A percentile compares a stretch with the other conserved stretches of the same genome.
These are phyloP conservation scores for Passer montanus DNA, from an alignment of 2,113 vertebrate genomes.

Conservation along the genomic window DNA sequence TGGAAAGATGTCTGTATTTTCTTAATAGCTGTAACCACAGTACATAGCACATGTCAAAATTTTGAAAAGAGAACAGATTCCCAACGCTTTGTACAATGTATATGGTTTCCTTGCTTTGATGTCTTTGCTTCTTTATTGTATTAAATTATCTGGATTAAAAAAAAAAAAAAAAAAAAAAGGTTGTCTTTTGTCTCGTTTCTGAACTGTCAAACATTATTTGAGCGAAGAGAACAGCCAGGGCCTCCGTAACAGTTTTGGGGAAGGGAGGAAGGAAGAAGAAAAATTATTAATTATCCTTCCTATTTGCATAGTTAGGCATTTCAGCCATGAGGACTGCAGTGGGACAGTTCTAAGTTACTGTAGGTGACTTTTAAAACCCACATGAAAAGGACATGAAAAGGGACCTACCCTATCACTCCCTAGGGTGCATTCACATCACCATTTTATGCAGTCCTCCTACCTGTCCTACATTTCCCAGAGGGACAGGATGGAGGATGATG, in stretches of 20 bases:
- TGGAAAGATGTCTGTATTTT: conserved; percentile 66
- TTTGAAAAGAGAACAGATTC: conserved; percentile 77
- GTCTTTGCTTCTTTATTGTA: conserved; percentile 69
- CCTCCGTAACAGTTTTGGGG: background rate
- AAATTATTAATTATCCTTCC: background rate
- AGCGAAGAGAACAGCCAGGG: conserved; percentile 58
- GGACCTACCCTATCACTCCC: background rate
- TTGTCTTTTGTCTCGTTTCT: conserved; percentile 67
- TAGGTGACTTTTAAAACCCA: background rate
- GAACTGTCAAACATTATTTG: conserved; percentile 78
- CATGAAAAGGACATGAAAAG: background rate
- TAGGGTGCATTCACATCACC: background rate
- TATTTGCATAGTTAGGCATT: background rate
- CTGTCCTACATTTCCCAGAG: background rate
- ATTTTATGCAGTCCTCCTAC: background rate
- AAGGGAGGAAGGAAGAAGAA: background rate
- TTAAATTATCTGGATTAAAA: conserved; percentile 64
- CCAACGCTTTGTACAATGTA: conserved; percentile 65
- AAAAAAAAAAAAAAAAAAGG: background rate
- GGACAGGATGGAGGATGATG: background rate
- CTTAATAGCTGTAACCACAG: conserved; percentile 68
- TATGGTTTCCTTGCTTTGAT: conserved; percentile 75
- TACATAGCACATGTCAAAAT: conserved; percentile 69
- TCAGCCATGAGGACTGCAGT: background rate
- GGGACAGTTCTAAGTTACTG: background rate